These are phyloP conservation scores for Sesamia nonagrioides DNA, from an alignment of 1,140 invertebrate species.

Conservation along the genomic window DNA sequence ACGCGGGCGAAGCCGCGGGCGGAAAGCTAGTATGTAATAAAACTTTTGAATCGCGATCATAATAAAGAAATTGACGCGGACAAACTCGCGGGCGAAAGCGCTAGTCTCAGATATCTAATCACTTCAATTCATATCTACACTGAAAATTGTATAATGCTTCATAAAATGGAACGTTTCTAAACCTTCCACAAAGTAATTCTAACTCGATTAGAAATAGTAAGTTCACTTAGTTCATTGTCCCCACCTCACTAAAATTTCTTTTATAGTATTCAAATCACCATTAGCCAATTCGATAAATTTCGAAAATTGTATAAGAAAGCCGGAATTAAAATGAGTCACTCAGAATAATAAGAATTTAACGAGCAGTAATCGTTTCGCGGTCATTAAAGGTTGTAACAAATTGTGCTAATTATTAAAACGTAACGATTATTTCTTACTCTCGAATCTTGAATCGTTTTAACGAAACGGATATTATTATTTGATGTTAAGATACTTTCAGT, in stretches of 20 bases:
- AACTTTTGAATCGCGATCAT: too few species aligned
- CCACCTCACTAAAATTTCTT: neutral
- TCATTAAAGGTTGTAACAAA: slow-evolving; percentile 15
- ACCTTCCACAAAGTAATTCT: too few species aligned
- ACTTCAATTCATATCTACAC: too few species aligned
- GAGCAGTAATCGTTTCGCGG: slow-evolving; percentile 13
- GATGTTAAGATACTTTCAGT: neutral
- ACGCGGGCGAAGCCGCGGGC: too few species aligned
- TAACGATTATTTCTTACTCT: slow-evolving; percentile 17
- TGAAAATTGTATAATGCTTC: too few species aligned
- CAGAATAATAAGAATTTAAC: neutral
- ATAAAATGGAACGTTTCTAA: too few species aligned
- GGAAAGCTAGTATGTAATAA: too few species aligned
- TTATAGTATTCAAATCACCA: neutral
- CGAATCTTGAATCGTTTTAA: neutral
- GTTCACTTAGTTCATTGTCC: too few species aligned
- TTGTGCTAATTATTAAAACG: slow-evolving; percentile 39
- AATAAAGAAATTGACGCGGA: too few species aligned
- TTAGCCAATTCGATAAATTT: neutral
- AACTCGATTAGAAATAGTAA: too few species aligned
- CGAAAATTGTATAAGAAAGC: neutral
- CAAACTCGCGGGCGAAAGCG: too few species aligned
- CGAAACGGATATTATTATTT: neutral
- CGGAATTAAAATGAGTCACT: neutral
- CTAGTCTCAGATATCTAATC: too few species aligned